A percentile compares a stretch with the other conserved stretches of the same genome.
phyloP scores from a whole-genome alignment of 2,888 invertebrate genomes.

The Hemicrepidius hirtus region DNA sequence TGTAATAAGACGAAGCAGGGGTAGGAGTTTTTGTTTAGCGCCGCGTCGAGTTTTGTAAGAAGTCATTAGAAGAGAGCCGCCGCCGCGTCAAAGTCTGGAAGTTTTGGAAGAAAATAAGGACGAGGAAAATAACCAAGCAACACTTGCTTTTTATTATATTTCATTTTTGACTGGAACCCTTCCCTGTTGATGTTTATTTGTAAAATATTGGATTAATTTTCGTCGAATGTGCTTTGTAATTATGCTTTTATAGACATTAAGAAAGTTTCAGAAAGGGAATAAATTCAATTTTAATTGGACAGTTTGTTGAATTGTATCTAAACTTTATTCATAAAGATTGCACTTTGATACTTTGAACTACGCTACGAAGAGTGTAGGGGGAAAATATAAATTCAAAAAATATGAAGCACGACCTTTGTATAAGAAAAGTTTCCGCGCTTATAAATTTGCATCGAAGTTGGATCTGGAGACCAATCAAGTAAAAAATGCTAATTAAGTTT shows the following conservation, averaged over 20 bases:
- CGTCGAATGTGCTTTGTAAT: constrained; percentile 52
- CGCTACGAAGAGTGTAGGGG: constrained; percentile 16
- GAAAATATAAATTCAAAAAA: constrained; percentile 46
- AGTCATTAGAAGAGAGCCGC: constrained; percentile 16
- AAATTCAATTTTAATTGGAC: constrained; percentile 56
- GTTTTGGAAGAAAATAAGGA: constrained; percentile 25
- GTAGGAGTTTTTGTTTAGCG: constrained; percentile 15
- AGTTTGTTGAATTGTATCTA: constrained; percentile 50
- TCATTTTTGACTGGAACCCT: constrained; percentile 52
- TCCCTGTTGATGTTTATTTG: constrained; percentile 52
- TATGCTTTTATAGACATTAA: constrained; percentile 56
- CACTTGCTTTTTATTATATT: constrained; percentile 56
- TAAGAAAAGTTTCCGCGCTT: constrained; percentile 43
- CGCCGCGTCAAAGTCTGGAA: constrained; percentile 10
- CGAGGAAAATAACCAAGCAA: constrained; percentile 42
- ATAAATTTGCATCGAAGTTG: constrained; percentile 45
- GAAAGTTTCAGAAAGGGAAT: constrained; percentile 52
- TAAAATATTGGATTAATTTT: constrained; percentile 56
- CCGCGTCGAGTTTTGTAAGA: constrained; percentile 9
- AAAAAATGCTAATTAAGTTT: constrained; percentile 50
- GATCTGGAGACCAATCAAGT: constrained; percentile 38
- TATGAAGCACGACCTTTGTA: constrained; percentile 33
- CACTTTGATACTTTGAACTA: constrained; percentile 55
- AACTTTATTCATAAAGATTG: constrained; percentile 56
- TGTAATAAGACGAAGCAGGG: not conserved